Evolutionary conservation across 1,140 invertebrate genomes (phyloP), one percentile per base, ranked within the genome.

Genomic region (Drosophila varians): DNA sequence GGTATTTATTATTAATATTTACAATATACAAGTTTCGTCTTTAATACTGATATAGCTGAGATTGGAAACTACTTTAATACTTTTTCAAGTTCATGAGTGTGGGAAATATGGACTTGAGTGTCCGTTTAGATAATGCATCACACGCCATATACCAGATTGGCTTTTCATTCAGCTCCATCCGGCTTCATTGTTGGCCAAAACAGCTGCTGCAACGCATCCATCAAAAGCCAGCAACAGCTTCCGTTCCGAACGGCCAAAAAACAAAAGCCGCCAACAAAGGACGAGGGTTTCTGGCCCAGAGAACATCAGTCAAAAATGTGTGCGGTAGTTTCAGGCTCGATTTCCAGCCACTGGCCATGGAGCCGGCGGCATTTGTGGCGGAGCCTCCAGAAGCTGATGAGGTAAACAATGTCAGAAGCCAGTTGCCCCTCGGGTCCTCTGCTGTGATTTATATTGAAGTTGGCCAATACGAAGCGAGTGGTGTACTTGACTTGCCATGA

Each of bases 371-470:
- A 11, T 38, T 51, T 19, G n/a, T n/a, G n/a, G n/a, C 12, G 21
- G 48, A 36, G 49, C 9, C 62, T 69, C 58, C 42, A 55, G 38
- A 48, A 74, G 56, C 72, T 62, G 73, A 70, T 56, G 56, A 76
- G 73, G 65, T 71, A 77, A 77, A 80, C 77, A 72, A 72, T 80
- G 66, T 76, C 65, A 75, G 61, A 76, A 80, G 72, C 60, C 66
- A 75, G 66, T 82, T 66, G 57, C 51, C 61, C 68, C 62, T 38
- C 55, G 53, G 57, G 56, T 36, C 71, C 64, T 75, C 79, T 80
- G 76, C 86, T 86, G 66, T 86, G 79, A 80, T 86, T 86, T 86
- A 86, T 86, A 76, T 86, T 82, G 78, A 83, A 83, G 74, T 38
- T 53, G 79, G 16, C 53, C 16, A 16, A 25, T 12, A 7, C 12